phyloP scores from a whole-genome alignment of 2,113 vertebrate genomes.

The Sprattus sprattus region DNA sequence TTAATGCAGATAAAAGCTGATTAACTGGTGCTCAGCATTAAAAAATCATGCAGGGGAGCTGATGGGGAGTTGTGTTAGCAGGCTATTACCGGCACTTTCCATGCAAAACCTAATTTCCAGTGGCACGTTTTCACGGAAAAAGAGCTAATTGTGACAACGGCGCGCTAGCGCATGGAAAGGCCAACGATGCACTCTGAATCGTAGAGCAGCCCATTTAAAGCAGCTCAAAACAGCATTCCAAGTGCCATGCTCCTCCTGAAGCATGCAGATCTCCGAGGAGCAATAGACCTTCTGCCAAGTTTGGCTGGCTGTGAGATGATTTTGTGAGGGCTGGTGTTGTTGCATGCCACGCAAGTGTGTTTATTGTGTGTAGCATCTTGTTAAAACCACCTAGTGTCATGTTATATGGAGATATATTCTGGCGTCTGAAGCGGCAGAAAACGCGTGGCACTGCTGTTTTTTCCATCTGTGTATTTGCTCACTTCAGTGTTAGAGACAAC shows the following conservation, averaged over 20 bases:
- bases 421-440: not conserved
- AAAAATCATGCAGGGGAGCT: not conserved
- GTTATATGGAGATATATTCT: not conserved
- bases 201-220: not conserved
- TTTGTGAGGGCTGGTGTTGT: not conserved
- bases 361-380: not conserved
- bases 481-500: not conserved
- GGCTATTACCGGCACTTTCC: not conserved
- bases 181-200: not conserved
- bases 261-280: not conserved
- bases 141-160: not conserved
- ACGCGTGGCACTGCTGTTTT: not conserved
- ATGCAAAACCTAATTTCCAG: not conserved
- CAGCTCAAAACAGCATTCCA: not conserved
- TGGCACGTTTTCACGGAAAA: not conserved
- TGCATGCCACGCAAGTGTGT: not conserved
- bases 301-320: slow-evolving; percentile 12
- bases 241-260: not conserved
- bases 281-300: not conserved
- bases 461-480: not conserved
- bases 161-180: not conserved
- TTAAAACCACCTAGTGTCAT: slow-evolving; percentile 7
- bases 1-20: slow-evolving; percentile 10
- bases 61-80: not conserved
- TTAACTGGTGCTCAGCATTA: slow-evolving; percentile 3